These are phyloP conservation scores for Drosophila algonquin DNA, from an alignment of 2,888 invertebrate genomes.

Conservation along the genomic window DNA sequence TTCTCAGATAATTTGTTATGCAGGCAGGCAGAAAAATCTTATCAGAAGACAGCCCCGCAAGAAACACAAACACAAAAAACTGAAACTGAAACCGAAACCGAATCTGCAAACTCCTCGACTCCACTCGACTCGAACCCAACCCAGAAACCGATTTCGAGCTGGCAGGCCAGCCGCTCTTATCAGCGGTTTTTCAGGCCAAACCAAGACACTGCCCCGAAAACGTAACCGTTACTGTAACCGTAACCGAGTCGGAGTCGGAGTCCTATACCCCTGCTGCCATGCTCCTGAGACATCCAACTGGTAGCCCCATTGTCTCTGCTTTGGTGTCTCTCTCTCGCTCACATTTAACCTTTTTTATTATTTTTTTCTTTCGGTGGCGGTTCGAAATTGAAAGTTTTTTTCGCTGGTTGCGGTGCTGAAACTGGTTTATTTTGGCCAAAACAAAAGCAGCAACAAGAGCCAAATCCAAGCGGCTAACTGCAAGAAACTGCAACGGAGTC, in stretches of 20 bases:
- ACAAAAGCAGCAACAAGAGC: constrained; percentile 8
- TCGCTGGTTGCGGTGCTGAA: constrained; percentile 55
- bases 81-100: constrained; percentile 11
- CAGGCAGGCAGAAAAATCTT: constrained; percentile 50
- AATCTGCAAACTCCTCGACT: constrained; percentile 16
- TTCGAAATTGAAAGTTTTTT: constrained; percentile 74
- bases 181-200: constrained; percentile 66
- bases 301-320: constrained; percentile 34
- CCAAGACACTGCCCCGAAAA: constrained; percentile 26
- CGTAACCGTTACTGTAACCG: constrained; percentile 3
- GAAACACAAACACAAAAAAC: neutral
- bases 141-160: constrained; percentile 48
- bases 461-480: constrained; percentile 13
- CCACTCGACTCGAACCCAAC: constrained; percentile 37
- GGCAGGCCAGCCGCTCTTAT: constrained; percentile 55
- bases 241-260: neutral
- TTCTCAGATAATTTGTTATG: constrained; percentile 61
- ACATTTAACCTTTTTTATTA: constrained; percentile 67
- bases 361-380: constrained; percentile 37
- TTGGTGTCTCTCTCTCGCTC: constrained; percentile 31
- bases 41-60: constrained; percentile 53
- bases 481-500: constrained; percentile 29
- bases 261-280: neutral
- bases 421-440: constrained; percentile 62
- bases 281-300: constrained; percentile 7